Evolutionary conservation across 2,113 vertebrate genomes (phyloP).

Genomic region (Sardina pilchardus): DNA sequence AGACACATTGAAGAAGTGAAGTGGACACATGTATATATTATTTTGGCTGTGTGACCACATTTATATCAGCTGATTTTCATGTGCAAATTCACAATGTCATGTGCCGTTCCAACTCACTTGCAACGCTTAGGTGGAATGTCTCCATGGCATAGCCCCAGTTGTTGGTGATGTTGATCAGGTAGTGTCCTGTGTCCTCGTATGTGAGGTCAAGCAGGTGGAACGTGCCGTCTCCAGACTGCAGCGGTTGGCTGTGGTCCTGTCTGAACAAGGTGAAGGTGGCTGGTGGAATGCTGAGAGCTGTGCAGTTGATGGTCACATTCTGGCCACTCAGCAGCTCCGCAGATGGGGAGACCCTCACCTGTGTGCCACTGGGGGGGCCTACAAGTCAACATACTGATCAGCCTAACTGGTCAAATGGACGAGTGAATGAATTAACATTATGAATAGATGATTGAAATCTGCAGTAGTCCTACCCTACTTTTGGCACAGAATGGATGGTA

Average conservation of each 20-base stretch:
- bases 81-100: no score
- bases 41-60: no score
- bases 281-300: slow-evolving; percentile 32
- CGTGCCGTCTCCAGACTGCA: not conserved
- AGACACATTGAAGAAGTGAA: no score
- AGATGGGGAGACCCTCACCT: slow-evolving; percentile 54
- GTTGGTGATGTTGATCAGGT: not conserved
- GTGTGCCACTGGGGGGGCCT: slow-evolving; percentile 57
- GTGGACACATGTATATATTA: no score
- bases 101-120: not conserved
- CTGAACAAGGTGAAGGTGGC: slow-evolving; percentile 9
- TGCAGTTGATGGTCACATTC: slow-evolving; percentile 56
- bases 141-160: not conserved
- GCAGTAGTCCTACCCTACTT: no score
- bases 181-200: not conserved
- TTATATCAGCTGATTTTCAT: no score
- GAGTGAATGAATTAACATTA: no score
- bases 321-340: slow-evolving; percentile 58
- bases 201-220: not conserved
- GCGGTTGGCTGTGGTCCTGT: slow-evolving; percentile 24
- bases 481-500: no score
- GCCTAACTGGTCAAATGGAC: no score
- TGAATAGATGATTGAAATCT: no score
- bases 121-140: not conserved
- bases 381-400: slow-evolving; percentile 20